Percentiles rank a stretch among this genome's conserved stretches.
phyloP scores from a whole-genome alignment of 2,888 invertebrate species.

The Palloptera scutellata region DNA sequence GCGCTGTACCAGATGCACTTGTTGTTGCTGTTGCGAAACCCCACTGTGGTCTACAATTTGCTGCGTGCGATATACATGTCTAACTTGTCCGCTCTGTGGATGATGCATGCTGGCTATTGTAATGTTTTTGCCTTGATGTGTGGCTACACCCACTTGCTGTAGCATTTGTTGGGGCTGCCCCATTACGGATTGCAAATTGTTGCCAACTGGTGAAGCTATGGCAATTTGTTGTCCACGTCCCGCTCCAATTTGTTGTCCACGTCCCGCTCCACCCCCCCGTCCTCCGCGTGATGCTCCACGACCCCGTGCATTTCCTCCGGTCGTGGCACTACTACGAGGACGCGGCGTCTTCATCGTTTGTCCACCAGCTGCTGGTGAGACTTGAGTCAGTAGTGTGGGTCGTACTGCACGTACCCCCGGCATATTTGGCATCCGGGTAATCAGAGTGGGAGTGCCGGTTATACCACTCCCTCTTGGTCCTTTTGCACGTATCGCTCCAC shows the following conservation, averaged over 20 bases:
- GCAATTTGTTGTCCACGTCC: constrained; percentile 34
- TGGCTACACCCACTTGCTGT: constrained; percentile 9
- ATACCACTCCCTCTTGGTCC: constrained; percentile 25
- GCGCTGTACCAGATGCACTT: constrained; percentile 43
- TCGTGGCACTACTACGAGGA: constrained; percentile 38
- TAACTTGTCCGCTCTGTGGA: constrained; percentile 31
- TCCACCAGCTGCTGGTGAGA: constrained; percentile 33
- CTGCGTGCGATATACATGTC: constrained; percentile 38
- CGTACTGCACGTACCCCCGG: constrained; percentile 31
- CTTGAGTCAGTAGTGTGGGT: constrained; percentile 25
- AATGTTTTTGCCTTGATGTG: constrained; percentile 38
- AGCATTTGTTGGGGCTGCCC: constrained; percentile 26
- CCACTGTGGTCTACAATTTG: constrained; percentile 29
- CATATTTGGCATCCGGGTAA: constrained; percentile 39
- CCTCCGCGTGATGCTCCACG: constrained; percentile 40
- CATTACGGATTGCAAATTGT: constrained; percentile 19
- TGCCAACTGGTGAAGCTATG: constrained; percentile 7
- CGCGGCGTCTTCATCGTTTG: constrained; percentile 40
- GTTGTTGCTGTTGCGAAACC: constrained; percentile 41
- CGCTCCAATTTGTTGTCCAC: constrained; percentile 31
- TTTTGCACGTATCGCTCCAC: constrained; percentile 32
- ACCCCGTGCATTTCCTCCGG: constrained; percentile 33
- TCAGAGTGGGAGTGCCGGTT: constrained; percentile 32
- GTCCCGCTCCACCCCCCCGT: constrained; percentile 36
- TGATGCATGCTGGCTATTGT: constrained; percentile 34